These are phyloP conservation scores for Bambusicola thoracicus DNA, from an alignment of 2,113 vertebrate genomes.

Conservation along the genomic window DNA sequence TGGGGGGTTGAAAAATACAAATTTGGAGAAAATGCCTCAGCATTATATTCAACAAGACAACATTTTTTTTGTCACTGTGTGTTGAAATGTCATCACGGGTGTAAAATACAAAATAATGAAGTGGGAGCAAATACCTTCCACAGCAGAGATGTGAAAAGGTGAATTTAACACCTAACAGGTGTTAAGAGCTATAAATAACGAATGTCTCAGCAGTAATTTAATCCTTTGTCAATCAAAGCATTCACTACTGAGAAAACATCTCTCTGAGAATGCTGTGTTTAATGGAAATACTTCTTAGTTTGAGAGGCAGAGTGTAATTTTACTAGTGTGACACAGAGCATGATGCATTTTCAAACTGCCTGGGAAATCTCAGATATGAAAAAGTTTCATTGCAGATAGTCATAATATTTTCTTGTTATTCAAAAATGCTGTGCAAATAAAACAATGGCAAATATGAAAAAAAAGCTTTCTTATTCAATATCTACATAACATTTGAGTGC, in stretches of 20 bases:
- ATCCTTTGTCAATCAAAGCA: slow-evolving; percentile 58
- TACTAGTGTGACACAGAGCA: background rate
- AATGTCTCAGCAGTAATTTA: slow-evolving; percentile 45
- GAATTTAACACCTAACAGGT: slow-evolving; percentile 59
- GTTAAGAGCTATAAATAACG: slow-evolving; percentile 35
- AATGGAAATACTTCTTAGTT: slow-evolving; percentile 44
- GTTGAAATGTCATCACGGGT: background rate
- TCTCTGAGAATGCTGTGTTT: slow-evolving; percentile 23
- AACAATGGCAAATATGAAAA: background rate
- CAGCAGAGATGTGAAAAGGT: slow-evolving; percentile 38
- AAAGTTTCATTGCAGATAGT: slow-evolving; percentile 6
- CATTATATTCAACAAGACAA: background rate
- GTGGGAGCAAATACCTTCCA: background rate
- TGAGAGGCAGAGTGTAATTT: slow-evolving; percentile 35
- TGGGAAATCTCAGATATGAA: background rate
- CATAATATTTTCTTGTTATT: background rate
- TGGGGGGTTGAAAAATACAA: background rate
- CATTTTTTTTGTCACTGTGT: background rate
- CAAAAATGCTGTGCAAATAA: background rate
- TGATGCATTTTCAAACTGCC: background rate
- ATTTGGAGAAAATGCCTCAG: background rate
- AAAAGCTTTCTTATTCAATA: background rate
- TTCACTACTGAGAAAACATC: slow-evolving; percentile 30
- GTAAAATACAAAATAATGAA: slow-evolving; percentile 33
- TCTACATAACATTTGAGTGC: background rate